These are phyloP conservation scores for Nomada hirtipes DNA, from an alignment of 2,888 invertebrate species.

Conservation along the genomic window DNA sequence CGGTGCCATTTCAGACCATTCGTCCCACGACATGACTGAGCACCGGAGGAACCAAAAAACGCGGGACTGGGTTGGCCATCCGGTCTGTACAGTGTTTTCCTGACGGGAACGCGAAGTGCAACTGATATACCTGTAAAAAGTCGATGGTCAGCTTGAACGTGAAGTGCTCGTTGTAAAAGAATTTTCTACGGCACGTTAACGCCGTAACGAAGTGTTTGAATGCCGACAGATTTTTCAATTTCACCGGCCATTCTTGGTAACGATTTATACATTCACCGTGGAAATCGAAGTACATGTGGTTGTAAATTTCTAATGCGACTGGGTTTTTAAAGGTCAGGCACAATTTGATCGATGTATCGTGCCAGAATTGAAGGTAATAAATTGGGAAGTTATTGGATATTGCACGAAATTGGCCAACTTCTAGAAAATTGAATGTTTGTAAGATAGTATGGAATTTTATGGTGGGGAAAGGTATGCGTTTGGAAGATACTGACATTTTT, in stretches of 20 bases:
- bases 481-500: too few species aligned
- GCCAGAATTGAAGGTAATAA: too few species aligned
- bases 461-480: too few species aligned
- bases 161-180: not conserved
- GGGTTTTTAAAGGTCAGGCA: not conserved
- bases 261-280: not conserved
- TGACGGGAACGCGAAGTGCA: not conserved
- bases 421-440: too few species aligned
- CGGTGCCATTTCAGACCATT: constrained; percentile 8
- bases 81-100: not conserved
- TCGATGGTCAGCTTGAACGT: constrained; percentile 11
- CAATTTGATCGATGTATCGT: too few species aligned
- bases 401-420: too few species aligned
- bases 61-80: not conserved
- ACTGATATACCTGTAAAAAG: constrained; percentile 5
- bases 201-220: not conserved
- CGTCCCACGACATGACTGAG: constrained; percentile 8
- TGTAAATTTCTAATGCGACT: not conserved
- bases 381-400: too few species aligned
- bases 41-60: constrained; percentile 4
- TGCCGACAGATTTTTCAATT: not conserved
- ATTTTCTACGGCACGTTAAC: not conserved
- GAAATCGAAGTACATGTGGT: not conserved
- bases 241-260: not conserved
- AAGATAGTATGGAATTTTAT: too few species aligned